phyloP scores from a whole-genome alignment of 2,888 invertebrate genomes.

The Scaptomyza reducta region DNA sequence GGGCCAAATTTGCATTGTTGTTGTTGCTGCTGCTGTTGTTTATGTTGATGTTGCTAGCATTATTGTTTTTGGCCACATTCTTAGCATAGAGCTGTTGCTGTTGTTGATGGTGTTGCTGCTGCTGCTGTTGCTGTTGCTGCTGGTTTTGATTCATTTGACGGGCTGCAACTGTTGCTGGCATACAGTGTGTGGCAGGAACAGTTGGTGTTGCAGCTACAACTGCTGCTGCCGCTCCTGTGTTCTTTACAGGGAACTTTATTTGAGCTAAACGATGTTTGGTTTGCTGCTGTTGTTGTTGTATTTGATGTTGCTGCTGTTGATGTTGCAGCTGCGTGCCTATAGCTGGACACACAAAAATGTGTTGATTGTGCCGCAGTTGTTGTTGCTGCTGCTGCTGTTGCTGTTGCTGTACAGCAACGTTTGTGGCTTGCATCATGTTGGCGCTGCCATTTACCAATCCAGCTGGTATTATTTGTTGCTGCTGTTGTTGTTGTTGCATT shows the following conservation, averaged over 20 bases:
- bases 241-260: conserved; percentile 65
- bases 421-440: conserved; percentile 62
- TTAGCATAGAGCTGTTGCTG: conserved; percentile 64
- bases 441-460: conserved; percentile 75
- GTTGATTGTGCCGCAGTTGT: conserved; percentile 44
- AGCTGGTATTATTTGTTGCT: conserved; percentile 73
- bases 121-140: conserved; percentile 71
- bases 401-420: conserved; percentile 41
- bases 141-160: conserved; percentile 73
- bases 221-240: conserved; percentile 20
- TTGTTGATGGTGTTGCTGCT: conserved; percentile 66
- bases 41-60: conserved; percentile 35
- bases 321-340: conserved; percentile 13
- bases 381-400: conserved; percentile 35
- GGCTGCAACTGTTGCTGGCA: conserved; percentile 72
- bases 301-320: conserved; percentile 60
- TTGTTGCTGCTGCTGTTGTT: conserved; percentile 26
- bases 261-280: conserved; percentile 59
- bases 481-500: conserved; percentile 56
- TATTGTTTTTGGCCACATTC: conserved; percentile 64
- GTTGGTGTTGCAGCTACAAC: conserved; percentile 42
- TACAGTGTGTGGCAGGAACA: conserved; percentile 53
- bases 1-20: conserved; percentile 87
- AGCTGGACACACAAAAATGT: conserved; percentile 51
- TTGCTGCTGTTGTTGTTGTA: conserved; percentile 61